These are phyloP conservation scores for Grammomys dolichurus DNA, from an alignment of 2,113 vertebrate species.

Conservation along the genomic window DNA sequence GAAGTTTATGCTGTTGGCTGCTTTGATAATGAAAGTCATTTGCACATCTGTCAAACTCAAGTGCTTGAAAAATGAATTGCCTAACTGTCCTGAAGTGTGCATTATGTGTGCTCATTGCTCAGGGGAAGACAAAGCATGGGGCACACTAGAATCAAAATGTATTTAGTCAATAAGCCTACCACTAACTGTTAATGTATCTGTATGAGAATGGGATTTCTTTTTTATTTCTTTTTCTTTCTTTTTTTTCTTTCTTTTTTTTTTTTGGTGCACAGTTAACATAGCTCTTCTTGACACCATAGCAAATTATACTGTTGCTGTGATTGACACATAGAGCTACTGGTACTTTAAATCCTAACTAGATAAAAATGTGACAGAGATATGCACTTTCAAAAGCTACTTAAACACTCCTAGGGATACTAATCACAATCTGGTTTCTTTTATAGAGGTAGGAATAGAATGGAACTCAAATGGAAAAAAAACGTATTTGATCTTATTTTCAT, in stretches of 20 bases:
- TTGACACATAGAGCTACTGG: conserved; percentile 55
- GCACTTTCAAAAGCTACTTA: conserved; percentile 70
- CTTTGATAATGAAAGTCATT: conserved; percentile 82
- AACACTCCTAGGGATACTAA: conserved; percentile 49
- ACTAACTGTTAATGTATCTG: conserved; percentile 57
- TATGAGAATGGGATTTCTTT: conserved; percentile 28
- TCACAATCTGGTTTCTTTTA: conserved; percentile 56
- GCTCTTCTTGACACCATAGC: conserved; percentile 49
- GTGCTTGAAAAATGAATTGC: conserved; percentile 75
- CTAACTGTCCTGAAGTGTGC: conserved; percentile 61
- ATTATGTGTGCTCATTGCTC: conserved; percentile 48
- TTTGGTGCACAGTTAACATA: conserved; percentile 42
- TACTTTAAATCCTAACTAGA: conserved; percentile 71
- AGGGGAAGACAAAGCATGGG: conserved; percentile 45
- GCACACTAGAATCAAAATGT: conserved; percentile 28
- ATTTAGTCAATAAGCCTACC: conserved; percentile 65
- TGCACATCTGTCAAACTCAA: conserved; percentile 80
- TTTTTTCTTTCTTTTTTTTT: too few relatives aligned
- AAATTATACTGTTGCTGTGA: conserved; percentile 67
- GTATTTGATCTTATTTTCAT: neutral
- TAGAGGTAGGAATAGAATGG: conserved; percentile 49
- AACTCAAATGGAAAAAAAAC: conserved; percentile 19
- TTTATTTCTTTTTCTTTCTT: too few relatives aligned
- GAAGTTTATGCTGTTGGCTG: conserved; percentile 77
- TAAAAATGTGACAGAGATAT: conserved; percentile 67